Base-by-base conservation (phyloP, 2,113 vertebrate species). In the Amia ocellicauda region DNA sequence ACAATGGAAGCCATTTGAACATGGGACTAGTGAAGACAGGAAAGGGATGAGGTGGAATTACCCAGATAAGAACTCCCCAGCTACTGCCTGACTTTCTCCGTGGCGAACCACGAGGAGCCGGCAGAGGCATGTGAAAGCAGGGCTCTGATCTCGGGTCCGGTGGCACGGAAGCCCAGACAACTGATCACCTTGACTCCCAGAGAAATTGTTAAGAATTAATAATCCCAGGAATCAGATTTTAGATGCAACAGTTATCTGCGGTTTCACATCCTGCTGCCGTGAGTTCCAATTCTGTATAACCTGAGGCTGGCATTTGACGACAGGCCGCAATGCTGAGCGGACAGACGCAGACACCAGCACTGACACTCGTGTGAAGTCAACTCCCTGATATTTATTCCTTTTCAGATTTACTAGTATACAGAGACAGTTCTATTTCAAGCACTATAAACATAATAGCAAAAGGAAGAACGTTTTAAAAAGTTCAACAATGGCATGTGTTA, bases 21-120 rank as follows among this genome's bases (percentile, higher is more conserved):
- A 20, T 14, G 3, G 40, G 78, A 69, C 51, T 57, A 59, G 43
- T 27, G 69, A 2, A 31, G 67, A 78, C 81, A 80, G 79, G 78
- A 83, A 85, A 71, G 53, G 82, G 78, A 82, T 78, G 77, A 78
- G 66, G 66, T 66, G 41, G 77, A 71, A 84, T 82, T 80, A 76
- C 36, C 29, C 51, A 80, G 81, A 85, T 81, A 83, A 80, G 70
- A 56, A 63, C 54, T 26, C 63, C 51, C 50, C 53, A 66, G 61
- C 49, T 19, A 49, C 64, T 60, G 62, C 54, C 63, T 63, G 67
- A 57, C 19, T 17, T 14, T 26, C 11, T 13, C 3, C 16, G 54
- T 19, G 27, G 7, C 13, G 17, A 7, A n/a, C 26, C 16, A 16
- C 26, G 26, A 2, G 23, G 52, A 17, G 11, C 2, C 3, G 10